Evolutionary conservation across 2,888 invertebrate species (phyloP).

Genomic region (Dicyrtomina minuta): DNA sequence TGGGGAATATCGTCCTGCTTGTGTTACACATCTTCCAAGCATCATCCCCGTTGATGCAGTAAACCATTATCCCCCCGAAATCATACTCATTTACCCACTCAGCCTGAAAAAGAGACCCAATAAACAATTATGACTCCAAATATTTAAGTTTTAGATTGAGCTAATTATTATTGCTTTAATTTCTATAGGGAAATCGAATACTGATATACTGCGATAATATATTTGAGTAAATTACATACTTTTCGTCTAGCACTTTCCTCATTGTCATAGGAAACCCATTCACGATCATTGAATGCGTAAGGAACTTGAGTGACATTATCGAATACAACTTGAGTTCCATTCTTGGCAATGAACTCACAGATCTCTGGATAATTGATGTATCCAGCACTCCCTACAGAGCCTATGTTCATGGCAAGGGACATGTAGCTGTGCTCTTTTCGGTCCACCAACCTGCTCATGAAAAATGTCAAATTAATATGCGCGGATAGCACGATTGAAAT

Average conservation of each 20-base stretch:
- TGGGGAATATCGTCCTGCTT: constrained; percentile 35
- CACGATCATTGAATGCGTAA: constrained; percentile 65
- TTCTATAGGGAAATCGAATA: too few relatives aligned
- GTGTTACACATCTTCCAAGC: constrained; percentile 55
- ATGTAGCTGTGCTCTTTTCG: constrained; percentile 66
- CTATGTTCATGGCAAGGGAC: constrained; percentile 71
- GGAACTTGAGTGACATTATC: constrained; percentile 74
- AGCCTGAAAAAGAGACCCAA: constrained; percentile 57
- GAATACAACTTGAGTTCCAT: constrained; percentile 63
- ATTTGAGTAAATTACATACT: constrained; percentile 57
- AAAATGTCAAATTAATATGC: too few relatives aligned
- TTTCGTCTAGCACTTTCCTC: constrained; percentile 70
- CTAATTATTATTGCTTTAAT: too few relatives aligned
- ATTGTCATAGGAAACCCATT: constrained; percentile 85
- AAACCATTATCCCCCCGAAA: constrained; percentile 81
- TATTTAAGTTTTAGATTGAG: too few relatives aligned
- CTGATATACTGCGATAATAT: too few relatives aligned
- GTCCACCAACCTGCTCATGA: constrained; percentile 62
- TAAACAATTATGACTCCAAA: constrained; percentile 27
- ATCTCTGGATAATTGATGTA: constrained; percentile 71
- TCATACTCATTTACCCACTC: constrained; percentile 65
- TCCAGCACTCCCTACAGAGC: constrained; percentile 67
- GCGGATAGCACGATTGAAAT: background rate
- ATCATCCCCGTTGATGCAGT: constrained; percentile 79
- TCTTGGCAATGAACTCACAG: constrained; percentile 66